These are phyloP conservation scores for Sebastes fasciatus DNA, from an alignment of 2,113 vertebrate genomes.

Conservation along the genomic window DNA sequence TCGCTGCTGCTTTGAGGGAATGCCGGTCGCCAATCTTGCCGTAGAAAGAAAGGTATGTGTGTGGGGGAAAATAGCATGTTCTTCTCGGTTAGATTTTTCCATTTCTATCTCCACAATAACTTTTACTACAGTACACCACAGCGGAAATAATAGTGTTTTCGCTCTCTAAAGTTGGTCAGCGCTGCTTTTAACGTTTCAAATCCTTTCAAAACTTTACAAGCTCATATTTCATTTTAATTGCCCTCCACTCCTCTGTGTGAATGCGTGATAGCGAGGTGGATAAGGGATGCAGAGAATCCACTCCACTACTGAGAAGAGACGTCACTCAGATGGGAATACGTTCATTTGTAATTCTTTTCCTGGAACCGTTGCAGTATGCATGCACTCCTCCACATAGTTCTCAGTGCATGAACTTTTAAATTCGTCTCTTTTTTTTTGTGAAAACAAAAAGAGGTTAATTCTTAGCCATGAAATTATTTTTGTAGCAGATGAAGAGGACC, in stretches of 20 bases:
- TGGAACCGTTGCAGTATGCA: conserved; percentile 42
- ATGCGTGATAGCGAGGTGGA: conserved; percentile 44
- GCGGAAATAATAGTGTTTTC: conserved; percentile 47
- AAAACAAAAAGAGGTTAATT: conserved; percentile 30
- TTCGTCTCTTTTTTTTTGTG: conserved; percentile 29
- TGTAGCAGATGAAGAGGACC: conserved; percentile 1
- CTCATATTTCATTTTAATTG: conserved; percentile 77
- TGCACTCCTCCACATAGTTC: conserved; percentile 60
- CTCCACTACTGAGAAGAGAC: conserved; percentile 30
- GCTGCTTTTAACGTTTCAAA: conserved; percentile 70
- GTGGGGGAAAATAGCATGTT: conserved; percentile 53
- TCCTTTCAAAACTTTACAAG: conserved; percentile 62
- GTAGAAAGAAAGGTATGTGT: conserved; percentile 64
- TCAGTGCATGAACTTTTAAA: conserved; percentile 48
- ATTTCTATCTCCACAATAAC: conserved; percentile 31
- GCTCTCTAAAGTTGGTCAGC: conserved; percentile 43
- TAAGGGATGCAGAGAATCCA: conserved; percentile 26
- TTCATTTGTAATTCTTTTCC: conserved; percentile 52
- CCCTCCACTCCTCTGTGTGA: conserved; percentile 22
- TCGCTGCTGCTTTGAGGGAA: conserved; percentile 32
- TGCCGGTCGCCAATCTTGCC: neutral
- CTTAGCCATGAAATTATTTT: neutral
- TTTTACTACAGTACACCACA: conserved; percentile 33
- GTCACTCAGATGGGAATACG: conserved; percentile 40
- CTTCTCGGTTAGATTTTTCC: conserved; percentile 47